A percentile compares a stretch with the other conserved stretches of the same genome.
These are phyloP conservation scores for Akabosia matsudoensis DNA, from an alignment of 1,140 invertebrate genomes.

Conservation along the genomic window DNA sequence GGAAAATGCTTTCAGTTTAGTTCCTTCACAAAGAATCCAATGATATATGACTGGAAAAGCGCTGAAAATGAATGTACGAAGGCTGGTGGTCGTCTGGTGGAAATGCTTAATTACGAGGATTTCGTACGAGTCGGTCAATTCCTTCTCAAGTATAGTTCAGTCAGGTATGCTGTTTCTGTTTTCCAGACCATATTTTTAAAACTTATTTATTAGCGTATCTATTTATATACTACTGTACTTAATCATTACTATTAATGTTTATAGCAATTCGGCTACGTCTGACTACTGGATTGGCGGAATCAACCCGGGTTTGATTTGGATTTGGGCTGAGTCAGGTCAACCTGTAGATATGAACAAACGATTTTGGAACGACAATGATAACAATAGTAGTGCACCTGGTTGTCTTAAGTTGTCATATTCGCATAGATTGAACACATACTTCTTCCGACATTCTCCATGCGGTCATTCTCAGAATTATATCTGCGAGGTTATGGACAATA, in stretches of 20 bases:
- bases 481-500: conserved; percentile 44
- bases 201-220: too few species aligned
- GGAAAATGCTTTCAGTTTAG: conserved; percentile 45
- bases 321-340: conserved; percentile 46
- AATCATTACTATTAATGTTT: neutral
- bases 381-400: conserved; percentile 43
- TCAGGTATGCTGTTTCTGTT: conserved; percentile 17
- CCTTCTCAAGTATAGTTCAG: conserved; percentile 32
- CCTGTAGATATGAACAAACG: conserved; percentile 42
- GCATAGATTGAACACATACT: conserved; percentile 37
- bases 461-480: conserved; percentile 41
- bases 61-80: conserved; percentile 37
- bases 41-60: conserved; percentile 42
- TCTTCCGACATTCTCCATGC: conserved; percentile 43
- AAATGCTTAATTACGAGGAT: conserved; percentile 44
- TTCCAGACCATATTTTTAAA: neutral
- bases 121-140: conserved; percentile 37
- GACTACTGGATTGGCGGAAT: conserved; percentile 46
- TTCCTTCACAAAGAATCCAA: conserved; percentile 14
- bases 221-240: too few species aligned
- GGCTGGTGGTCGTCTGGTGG: conserved; percentile 38
- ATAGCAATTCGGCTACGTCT: conserved; percentile 33
- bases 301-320: conserved; percentile 47
- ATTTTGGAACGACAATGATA: conserved; percentile 48
- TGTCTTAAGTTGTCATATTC: conserved; percentile 45